A percentile compares a stretch with the other conserved stretches of the same genome.
These are phyloP conservation scores for Thunnus thynnus DNA, from an alignment of 2,113 vertebrate species.

Conservation along the genomic window DNA sequence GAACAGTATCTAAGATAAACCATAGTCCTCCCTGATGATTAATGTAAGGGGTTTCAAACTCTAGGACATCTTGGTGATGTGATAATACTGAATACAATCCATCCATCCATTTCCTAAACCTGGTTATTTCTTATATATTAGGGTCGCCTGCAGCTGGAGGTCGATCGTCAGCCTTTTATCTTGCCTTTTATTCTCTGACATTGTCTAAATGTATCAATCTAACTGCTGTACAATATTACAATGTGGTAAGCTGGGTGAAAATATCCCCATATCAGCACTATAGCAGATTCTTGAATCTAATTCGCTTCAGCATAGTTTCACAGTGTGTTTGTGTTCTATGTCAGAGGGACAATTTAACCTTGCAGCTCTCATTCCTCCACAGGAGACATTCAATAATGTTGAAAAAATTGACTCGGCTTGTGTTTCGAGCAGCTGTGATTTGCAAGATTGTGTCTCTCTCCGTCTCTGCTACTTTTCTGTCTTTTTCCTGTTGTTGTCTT, in stretches of 20 bases:
- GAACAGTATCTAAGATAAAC: not conserved
- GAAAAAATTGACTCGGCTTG: slow-evolving; percentile 24
- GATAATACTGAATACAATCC: slow-evolving; percentile 11
- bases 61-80: slow-evolving; percentile 11
- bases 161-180: not conserved
- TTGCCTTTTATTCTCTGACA: not conserved
- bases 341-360: slow-evolving; percentile 9
- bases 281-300: not conserved
- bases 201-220: slow-evolving; percentile 4
- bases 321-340: not conserved
- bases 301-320: slow-evolving; percentile 6
- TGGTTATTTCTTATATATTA: slow-evolving; percentile 11
- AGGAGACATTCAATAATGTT: slow-evolving; percentile 57
- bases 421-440: slow-evolving; percentile 60
- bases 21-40: not conserved
- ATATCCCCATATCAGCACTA: not conserved
- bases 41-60: slow-evolving; percentile 16
- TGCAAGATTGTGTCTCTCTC: slow-evolving; percentile 16
- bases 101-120: slow-evolving; percentile 8
- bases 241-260: not conserved
- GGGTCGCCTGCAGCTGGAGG: slow-evolving; percentile 9
- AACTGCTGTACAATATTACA: slow-evolving; percentile 11
- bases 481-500: slow-evolving; percentile 14
- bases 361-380: slow-evolving; percentile 30
- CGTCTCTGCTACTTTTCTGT: not conserved